These are phyloP conservation scores for Copidosoma aretas DNA, from an alignment of 2,888 invertebrate species.

Conservation along the genomic window DNA sequence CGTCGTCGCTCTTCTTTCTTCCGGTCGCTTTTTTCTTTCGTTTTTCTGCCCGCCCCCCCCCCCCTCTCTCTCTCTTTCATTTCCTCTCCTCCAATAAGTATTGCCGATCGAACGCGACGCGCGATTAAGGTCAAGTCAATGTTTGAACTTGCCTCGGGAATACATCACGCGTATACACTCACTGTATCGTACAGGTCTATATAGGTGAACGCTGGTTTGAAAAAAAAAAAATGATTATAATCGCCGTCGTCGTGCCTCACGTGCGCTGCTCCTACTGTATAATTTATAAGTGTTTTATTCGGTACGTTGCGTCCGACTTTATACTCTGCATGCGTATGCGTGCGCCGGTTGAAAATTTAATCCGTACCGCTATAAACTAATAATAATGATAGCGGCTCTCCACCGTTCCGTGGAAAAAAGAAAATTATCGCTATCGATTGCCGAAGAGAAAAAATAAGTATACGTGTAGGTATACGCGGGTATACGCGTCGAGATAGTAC, in stretches of 20 bases:
- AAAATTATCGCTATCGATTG: no score
- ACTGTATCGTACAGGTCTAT: not conserved
- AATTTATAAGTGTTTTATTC: no score
- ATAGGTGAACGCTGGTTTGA: constrained; percentile 6
- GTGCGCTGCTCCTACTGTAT: not conserved
- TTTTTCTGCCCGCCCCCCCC: not conserved
- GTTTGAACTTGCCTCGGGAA: constrained; percentile 44
- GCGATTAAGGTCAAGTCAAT: constrained; percentile 52
- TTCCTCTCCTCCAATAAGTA: not conserved
- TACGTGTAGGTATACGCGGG: no score
- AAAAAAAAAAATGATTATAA: constrained; percentile 10
- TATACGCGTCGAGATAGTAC: no score
- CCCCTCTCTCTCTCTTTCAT: not conserved
- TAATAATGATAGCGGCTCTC: no score
- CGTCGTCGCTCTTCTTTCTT: not conserved
- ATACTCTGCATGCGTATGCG: no score
- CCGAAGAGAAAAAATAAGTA: no score
- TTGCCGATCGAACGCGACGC: constrained; percentile 10
- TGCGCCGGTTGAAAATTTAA: no score
- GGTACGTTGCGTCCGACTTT: no score
- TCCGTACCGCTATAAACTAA: no score
- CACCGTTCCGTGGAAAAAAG: no score
- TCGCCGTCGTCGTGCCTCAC: not conserved
- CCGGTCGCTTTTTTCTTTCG: not conserved
- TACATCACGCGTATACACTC: not conserved